Base-by-base conservation (phyloP, 2,113 vertebrate genomes). In the Beaufortia kweichowensis region DNA sequence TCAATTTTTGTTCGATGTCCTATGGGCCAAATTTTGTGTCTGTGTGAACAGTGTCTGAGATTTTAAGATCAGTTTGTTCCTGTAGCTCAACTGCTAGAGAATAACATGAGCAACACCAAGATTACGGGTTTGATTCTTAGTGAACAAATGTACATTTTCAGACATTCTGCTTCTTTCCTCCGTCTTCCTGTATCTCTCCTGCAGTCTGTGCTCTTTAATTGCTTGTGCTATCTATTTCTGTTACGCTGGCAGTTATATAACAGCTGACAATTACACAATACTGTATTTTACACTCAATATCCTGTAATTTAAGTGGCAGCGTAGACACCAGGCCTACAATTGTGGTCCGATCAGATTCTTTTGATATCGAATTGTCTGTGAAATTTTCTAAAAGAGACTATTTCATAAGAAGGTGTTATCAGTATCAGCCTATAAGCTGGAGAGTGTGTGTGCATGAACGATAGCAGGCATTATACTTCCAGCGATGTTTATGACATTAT, bases 241-340 rank as follows among this genome's bases (percentile, higher is more conserved):
- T 78, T 26, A 55, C 60, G 56, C 61, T 83, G 26, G 62, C 78
- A 59, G 29, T 83, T 81, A 86, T 84, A 72, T 90, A 90, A 90
- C 83, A 61, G 79, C 61, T 76, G 81, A 84, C 81, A 88, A 86
- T 90, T 88, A 88, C 84, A 90, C 87, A 90, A 87, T 83, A 68
- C 85, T 82, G 76, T 78, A 56, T 75, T 86, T 87, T 86, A 78
- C 84, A 48, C 76, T 6, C 33, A 59, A 8, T 63, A 19, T 21
- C 29, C 67, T 75, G 23, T 24, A 46, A 74, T 68, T 11, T 41
- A 55, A 56, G 62, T 24, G 11, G 14, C 55, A 21, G 10, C 2
- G 28, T 24, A 28, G 41, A 26, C 41, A 10, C 26, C 2, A 21
- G 39, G 56, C 70, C 12, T 39, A 15, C 23, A n/a, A 46, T 19